phyloP scores from a whole-genome alignment of 2,888 invertebrate genomes.

The Amphimallon solstitiale region DNA sequence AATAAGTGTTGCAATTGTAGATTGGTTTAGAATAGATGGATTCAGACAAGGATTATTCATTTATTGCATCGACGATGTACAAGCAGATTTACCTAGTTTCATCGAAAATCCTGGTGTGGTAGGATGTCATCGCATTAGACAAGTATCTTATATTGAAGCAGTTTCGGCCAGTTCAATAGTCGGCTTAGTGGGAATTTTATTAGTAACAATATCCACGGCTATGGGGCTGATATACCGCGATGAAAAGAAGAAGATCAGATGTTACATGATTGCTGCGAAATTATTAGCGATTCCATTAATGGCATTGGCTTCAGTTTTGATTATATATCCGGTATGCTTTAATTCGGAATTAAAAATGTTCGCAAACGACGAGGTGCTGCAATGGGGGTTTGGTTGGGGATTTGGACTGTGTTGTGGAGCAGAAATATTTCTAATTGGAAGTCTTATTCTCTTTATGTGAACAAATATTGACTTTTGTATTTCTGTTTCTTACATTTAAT shows the following conservation, averaged over 20 bases:
- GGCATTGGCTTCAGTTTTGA: background rate
- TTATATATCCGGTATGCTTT: slow-evolving; percentile 11
- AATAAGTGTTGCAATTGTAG: slow-evolving; percentile 2
- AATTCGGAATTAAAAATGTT: slow-evolving; percentile 2
- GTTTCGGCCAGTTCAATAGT: background rate
- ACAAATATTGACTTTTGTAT: too few relatives aligned
- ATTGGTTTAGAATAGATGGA: slow-evolving; percentile 21
- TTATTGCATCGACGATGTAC: slow-evolving; percentile 14
- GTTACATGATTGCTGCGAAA: slow-evolving; percentile 17
- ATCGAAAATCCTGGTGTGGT: background rate
- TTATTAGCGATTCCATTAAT: slow-evolving; percentile 7
- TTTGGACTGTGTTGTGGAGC: slow-evolving; percentile 18
- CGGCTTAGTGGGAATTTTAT: background rate
- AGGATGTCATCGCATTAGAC: slow-evolving; percentile 3
- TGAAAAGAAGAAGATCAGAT: background rate
- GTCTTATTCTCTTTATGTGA: slow-evolving; percentile 16
- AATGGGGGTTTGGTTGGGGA: slow-evolving; percentile 5
- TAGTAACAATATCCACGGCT: background rate
- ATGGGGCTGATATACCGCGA: background rate
- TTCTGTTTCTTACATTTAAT: too few relatives aligned
- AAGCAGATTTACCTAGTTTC: background rate
- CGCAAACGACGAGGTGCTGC: background rate
- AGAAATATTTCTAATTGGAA: slow-evolving; percentile 11
- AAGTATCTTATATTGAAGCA: slow-evolving; percentile 9
- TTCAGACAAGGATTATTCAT: slow-evolving; percentile 21